Base-by-base conservation (phyloP, 2,797 vertebrate genomes). In the Mus minutoides region DNA sequence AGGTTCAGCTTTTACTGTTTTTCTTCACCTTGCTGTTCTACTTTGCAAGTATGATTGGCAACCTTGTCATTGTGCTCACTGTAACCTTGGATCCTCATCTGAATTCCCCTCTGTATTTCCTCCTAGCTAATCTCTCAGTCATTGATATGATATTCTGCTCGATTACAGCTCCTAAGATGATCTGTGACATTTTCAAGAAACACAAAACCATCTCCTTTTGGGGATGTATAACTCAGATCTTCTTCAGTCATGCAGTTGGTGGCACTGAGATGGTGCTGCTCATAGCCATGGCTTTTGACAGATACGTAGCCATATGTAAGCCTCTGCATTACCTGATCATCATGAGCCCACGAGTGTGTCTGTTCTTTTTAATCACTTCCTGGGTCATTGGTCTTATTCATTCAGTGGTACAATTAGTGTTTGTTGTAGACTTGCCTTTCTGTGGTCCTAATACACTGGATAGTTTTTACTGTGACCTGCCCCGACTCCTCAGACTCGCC, bases 381-480 rank as follows among this genome's bases (percentile, higher is more conserved):
- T 98, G 93, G 79, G 22, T 86, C 52, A 91, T 95, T 78, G 96
- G 96, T 6, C 31, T 97, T 22, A 76, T 90, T 17, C 94, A 97
- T 8, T 96, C 96, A 46, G 14, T 94, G 16, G 24, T 96, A 11
- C 97, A 97, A 11, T 69, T 97, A 6, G 73, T 71, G 88, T 97
- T 96, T 94, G 92, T 97, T 49, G 40, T 97, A 54, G 71, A 71
- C 46, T 95, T 97, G 67, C 95, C 94, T 58, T 97, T 97, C 71
- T 96, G 97, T 84, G 95, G 93, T 22, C 89, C 96, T 49, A 91
- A 97, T 34, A 16, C 83, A n/a, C 49, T 97, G 2, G 94, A 97
- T 31, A 97, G 96, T 69, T 97, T 97, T 91, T 97, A 96, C 3
- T 97, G 95, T 92, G 96, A 97, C 62, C 93, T 97, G 73, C 96